Percentiles rank a stretch among this genome's conserved stretches.
These are phyloP conservation scores for Belgica antarctica DNA, from an alignment of 2,888 invertebrate species.

Conservation along the genomic window DNA sequence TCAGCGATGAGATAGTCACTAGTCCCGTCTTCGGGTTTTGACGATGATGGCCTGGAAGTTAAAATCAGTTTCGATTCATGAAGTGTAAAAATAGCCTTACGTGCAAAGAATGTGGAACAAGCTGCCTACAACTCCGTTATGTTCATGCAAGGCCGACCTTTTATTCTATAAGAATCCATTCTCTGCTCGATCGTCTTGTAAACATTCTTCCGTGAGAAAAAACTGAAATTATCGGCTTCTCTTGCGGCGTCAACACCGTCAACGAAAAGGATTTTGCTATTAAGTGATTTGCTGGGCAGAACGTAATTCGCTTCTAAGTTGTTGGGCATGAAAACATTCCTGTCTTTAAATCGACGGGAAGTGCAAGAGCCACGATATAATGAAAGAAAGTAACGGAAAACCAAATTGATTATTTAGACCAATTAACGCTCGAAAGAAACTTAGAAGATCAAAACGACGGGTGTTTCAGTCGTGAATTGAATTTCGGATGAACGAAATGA, in stretches of 20 bases:
- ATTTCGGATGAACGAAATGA: neutral
- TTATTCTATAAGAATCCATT: conserved; percentile 55
- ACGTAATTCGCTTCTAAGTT: conserved; percentile 71
- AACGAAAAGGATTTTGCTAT: conserved; percentile 25
- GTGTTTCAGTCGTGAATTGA: neutral
- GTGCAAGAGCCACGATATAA: conserved; percentile 68
- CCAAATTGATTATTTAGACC: neutral
- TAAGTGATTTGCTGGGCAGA: conserved; percentile 60
- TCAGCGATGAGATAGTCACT: neutral
- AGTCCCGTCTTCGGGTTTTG: conserved; percentile 47
- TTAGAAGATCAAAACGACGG: neutral
- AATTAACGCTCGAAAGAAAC: neutral
- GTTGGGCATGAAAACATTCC: conserved; percentile 69
- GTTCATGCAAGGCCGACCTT: conserved; percentile 60
- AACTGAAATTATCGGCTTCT: neutral
- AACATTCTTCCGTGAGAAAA: conserved; percentile 20
- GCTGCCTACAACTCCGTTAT: conserved; percentile 67
- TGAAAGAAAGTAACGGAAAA: conserved; percentile 51
- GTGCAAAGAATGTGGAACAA: conserved; percentile 66
- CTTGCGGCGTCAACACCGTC: conserved; percentile 25
- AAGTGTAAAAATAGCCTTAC: conserved; percentile 58
- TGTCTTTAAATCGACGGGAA: conserved; percentile 68
- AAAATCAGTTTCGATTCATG: too few species aligned
- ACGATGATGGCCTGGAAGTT: conserved; percentile 61
- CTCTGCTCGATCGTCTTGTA: conserved; percentile 45